Base-by-base conservation (phyloP, 2,888 invertebrate genomes). In the Ormyrus thymus region DNA sequence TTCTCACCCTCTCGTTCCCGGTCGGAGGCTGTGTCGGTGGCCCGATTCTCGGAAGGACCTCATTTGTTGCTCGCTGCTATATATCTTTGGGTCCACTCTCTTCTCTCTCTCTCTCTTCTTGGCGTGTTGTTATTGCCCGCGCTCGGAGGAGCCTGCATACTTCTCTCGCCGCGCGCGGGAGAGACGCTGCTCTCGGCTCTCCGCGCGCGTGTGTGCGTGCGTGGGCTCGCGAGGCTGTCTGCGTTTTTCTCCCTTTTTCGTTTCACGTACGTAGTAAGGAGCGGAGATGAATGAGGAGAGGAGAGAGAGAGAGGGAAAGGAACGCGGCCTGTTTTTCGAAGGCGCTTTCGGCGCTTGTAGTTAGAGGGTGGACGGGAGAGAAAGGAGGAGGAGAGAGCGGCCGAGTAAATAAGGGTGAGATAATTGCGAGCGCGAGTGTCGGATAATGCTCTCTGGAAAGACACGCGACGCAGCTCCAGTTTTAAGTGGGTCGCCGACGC, bases 1-100 rank as follows among this genome's bases (percentile, higher is more conserved):
- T 88, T 89, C 87, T 87, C 87, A 88, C 88, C 88, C 89, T 85
- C 87, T 84, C 83, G 79, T 78, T 82, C 82, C 84, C 83, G 79
- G 78, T 74, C 83, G 83, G 84, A 85, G 84, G 84, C 88, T 87
- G 88, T 89, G 89, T 90, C 89, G 89, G 90, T 89, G 90, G 90
- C 87, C 89, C 87, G 89, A 86, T 90, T 90, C 90, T 90, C 86
- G 87, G 90, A 90, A 89, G 90, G 90, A 90, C 86, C 89, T 89
- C 89, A 89, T 90, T 90, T 88, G 89, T 90, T 89, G 88, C 87
- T 87, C 86, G 82, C 85, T 86, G 89, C 89, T 89, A 89, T 89
- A 89, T 89, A 89, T 89, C 88, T 89, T 87, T 84, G 84, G 86
- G 85, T 82, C 82, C 83, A 83, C 80, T 66, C 79, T 29, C 29